Percentiles rank a stretch among this genome's conserved stretches.
Conservation (phyloP, 1,140 invertebrate genomes). For the Danaus melanippus region DNA sequence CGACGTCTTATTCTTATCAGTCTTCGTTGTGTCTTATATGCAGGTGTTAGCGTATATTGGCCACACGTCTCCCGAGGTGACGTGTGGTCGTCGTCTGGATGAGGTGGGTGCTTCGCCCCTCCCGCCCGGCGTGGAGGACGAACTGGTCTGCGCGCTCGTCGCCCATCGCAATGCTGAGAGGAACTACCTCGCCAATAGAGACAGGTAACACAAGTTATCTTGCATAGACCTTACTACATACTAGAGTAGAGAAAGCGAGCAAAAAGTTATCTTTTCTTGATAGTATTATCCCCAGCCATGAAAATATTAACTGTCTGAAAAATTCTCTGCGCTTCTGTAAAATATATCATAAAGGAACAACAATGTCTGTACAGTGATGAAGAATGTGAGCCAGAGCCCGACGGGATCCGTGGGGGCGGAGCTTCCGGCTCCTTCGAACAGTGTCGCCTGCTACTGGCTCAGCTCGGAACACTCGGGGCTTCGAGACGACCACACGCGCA, state of each 20-base stretch:
- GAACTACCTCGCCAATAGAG: conserved; percentile 74
- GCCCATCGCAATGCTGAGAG: conserved; percentile 85
- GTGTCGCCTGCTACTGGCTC: conserved; percentile 90
- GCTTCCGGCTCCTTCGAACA: conserved; percentile 77
- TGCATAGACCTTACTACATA: too few species aligned
- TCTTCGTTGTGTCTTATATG: background rate
- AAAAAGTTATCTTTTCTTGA: too few species aligned
- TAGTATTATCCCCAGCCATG: too few species aligned
- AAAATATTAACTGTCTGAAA: too few species aligned
- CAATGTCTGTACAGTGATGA: conserved; percentile 33
- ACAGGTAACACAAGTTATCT: conserved; percentile 29
- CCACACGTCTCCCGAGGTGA: conserved; percentile 92
- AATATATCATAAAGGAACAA: background rate
- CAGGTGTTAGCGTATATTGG: conserved; percentile 92
- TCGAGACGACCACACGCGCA: conserved; percentile 89
- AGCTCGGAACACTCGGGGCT: conserved; percentile 91
- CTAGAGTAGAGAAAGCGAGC: too few species aligned
- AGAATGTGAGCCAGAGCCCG: conserved; percentile 22
- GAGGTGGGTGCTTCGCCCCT: conserved; percentile 80
- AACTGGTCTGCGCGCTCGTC: conserved; percentile 87
- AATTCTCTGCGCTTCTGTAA: too few species aligned
- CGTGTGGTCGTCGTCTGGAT: conserved; percentile 80
- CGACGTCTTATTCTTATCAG: too few species aligned
- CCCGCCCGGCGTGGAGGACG: conserved; percentile 80
- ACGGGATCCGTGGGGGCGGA: conserved; percentile 6